These are phyloP conservation scores for Diplogasteroides magnus DNA, from an alignment of 1,140 invertebrate genomes.

Conservation along the genomic window DNA sequence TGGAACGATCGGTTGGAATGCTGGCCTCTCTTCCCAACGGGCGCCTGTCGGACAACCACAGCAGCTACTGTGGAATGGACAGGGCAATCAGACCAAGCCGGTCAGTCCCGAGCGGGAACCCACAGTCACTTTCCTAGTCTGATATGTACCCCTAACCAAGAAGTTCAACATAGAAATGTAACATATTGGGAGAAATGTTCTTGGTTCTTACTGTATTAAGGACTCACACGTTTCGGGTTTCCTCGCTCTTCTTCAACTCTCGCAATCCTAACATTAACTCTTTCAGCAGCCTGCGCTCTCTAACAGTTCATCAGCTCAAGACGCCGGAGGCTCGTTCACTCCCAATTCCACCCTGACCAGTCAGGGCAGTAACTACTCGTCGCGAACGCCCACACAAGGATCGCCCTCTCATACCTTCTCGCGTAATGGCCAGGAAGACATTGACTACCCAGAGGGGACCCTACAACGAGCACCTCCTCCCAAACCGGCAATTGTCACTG, in stretches of 20 bases:
- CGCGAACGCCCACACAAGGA: conserved; percentile 28
- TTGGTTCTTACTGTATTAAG: no score
- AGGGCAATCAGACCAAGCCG: no score
- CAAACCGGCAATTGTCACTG: conserved; percentile 13
- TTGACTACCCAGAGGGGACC: conserved; percentile 4
- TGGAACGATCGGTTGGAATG: conserved; percentile 18
- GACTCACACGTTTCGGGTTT: no score
- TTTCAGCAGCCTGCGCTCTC: not conserved
- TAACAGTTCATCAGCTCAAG: not conserved
- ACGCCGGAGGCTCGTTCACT: conserved; percentile 24
- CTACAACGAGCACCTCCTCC: conserved; percentile 11
- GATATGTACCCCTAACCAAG: no score
- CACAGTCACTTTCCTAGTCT: no score
- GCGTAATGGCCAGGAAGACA: not conserved
- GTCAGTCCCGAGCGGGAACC: no score
- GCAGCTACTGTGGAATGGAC: conserved; percentile 9
- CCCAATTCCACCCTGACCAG: conserved; percentile 34
- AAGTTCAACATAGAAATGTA: no score
- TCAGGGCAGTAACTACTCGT: conserved; percentile 14
- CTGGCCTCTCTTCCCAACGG: conserved; percentile 3
- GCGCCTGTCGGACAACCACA: conserved; percentile 16
- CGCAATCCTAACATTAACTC: no score
- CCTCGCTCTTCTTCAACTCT: no score
- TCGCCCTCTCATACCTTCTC: no score
- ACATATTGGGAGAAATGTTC: no score